Evolutionary conservation across 2,888 invertebrate species (phyloP).

Genomic region (Priocnemis perturbator): DNA sequence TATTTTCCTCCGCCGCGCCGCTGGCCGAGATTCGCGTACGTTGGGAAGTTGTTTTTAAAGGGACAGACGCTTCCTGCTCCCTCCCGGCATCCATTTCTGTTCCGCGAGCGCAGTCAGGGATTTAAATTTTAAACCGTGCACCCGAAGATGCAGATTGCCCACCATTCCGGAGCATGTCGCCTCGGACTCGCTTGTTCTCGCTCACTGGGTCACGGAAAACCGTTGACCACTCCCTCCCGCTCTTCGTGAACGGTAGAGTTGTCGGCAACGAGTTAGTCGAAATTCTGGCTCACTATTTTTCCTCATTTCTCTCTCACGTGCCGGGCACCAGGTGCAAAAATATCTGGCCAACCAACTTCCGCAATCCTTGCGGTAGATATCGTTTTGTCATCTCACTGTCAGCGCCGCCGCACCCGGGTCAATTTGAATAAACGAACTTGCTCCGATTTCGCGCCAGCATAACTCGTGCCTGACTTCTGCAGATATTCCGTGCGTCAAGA

Average conservation of each 20-base stretch:
- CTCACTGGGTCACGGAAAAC: slow-evolving; percentile 61
- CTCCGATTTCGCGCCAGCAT: too few species aligned
- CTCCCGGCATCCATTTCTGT: slow-evolving; percentile 37
- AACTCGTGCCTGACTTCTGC: too few species aligned
- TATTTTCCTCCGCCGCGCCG: slow-evolving; percentile 24
- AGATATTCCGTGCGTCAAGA: too few species aligned
- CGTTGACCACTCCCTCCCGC: slow-evolving; percentile 44
- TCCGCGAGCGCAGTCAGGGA: slow-evolving; percentile 40
- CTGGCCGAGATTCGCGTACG: slow-evolving; percentile 30
- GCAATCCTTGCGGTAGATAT: too few species aligned
- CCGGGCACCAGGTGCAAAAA: not conserved
- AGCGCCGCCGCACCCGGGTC: too few species aligned
- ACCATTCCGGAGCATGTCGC: too few species aligned
- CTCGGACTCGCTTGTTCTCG: not conserved
- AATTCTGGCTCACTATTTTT: not conserved
- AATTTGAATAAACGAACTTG: too few species aligned
- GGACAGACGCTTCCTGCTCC: slow-evolving; percentile 43
- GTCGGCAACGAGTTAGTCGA: not conserved
- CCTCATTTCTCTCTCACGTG: slow-evolving; percentile 11
- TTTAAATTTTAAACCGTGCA: slow-evolving; percentile 57
- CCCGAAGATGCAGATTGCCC: slow-evolving; percentile 50
- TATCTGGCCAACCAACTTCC: too few species aligned
- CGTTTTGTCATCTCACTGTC: too few species aligned
- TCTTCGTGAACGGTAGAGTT: too few species aligned
- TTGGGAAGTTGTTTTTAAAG: slow-evolving; percentile 55